Conservation (phyloP, 2,888 invertebrate genomes). For the Nephrotoma flavescens region DNA sequence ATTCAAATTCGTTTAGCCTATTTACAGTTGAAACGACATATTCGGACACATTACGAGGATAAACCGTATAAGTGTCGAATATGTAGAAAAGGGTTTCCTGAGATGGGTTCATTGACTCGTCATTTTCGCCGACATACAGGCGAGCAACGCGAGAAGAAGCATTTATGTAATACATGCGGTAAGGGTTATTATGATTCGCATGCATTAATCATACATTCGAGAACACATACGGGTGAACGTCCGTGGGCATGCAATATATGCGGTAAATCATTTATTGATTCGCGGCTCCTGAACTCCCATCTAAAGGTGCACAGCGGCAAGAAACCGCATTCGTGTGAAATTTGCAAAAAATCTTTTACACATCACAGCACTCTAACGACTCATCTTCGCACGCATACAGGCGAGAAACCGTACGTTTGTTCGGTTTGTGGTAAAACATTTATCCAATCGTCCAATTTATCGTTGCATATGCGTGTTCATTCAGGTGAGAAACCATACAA, state of each 20-base stretch:
- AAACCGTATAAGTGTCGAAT: slow-evolving; percentile 36
- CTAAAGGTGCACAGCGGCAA: slow-evolving; percentile 37
- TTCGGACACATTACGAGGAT: slow-evolving; percentile 36
- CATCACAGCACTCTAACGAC: slow-evolving; percentile 44
- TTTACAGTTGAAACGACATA: slow-evolving; percentile 34
- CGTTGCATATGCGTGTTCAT: slow-evolving; percentile 30
- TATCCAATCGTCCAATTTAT: slow-evolving; percentile 42
- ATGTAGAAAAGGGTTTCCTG: slow-evolving; percentile 38
- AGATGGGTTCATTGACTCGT: slow-evolving; percentile 36
- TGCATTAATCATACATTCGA: slow-evolving; percentile 28
- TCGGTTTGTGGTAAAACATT: slow-evolving; percentile 41
- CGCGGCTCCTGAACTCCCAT: slow-evolving; percentile 36
- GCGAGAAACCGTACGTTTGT: slow-evolving; percentile 43
- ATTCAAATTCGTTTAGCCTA: slow-evolving; percentile 18
- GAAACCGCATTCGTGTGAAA: slow-evolving; percentile 38
- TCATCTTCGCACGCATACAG: slow-evolving; percentile 45
- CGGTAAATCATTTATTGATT: slow-evolving; percentile 32
- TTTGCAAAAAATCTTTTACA: slow-evolving; percentile 43
- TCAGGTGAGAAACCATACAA: slow-evolving; percentile 21
- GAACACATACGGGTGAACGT: slow-evolving; percentile 29
- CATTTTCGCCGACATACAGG: slow-evolving; percentile 40
- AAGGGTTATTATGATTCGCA: slow-evolving; percentile 33
- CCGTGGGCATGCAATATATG: slow-evolving; percentile 32
- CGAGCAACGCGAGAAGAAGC: slow-evolving; percentile 33
- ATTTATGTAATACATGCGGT: slow-evolving; percentile 35